Conservation (phyloP, 2,113 vertebrate species). For the Lichenostomus cassidix region DNA sequence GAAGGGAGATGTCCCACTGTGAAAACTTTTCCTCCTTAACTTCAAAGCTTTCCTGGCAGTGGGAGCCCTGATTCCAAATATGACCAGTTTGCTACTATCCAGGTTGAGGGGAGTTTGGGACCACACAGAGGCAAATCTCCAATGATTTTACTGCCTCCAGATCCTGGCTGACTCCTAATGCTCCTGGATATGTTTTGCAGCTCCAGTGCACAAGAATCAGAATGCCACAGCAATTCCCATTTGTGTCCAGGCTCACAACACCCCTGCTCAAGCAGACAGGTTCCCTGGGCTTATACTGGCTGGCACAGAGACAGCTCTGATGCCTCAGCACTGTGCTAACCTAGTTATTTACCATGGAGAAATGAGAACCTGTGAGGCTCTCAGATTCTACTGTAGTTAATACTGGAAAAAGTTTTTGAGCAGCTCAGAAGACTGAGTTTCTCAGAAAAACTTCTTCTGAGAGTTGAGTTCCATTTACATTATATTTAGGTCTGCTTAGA, state of each 20-base stretch:
- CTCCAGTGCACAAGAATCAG: fast-evolving
- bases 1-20: neutral
- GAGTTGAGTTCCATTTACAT: neutral
- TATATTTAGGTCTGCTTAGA: neutral
- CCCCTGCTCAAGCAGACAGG: fast-evolving
- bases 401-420: neutral
- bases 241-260: fast-evolving
- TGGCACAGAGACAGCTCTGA: neutral
- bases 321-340: neutral
- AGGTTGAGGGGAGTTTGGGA: neutral
- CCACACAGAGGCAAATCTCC: neutral
- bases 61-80: neutral
- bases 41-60: neutral
- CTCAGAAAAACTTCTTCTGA: neutral
- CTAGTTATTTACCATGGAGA: neutral
- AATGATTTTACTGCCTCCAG: neutral
- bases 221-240: neutral
- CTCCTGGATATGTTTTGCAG: neutral
- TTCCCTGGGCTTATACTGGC: fast-evolving
- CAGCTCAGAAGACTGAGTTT: neutral
- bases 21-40: neutral
- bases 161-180: neutral
- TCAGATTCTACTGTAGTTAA: neutral
- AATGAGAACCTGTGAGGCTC: neutral
- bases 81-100: neutral